These are phyloP conservation scores for Gasteruption jaculator DNA, from an alignment of 2,888 invertebrate genomes.

Conservation along the genomic window DNA sequence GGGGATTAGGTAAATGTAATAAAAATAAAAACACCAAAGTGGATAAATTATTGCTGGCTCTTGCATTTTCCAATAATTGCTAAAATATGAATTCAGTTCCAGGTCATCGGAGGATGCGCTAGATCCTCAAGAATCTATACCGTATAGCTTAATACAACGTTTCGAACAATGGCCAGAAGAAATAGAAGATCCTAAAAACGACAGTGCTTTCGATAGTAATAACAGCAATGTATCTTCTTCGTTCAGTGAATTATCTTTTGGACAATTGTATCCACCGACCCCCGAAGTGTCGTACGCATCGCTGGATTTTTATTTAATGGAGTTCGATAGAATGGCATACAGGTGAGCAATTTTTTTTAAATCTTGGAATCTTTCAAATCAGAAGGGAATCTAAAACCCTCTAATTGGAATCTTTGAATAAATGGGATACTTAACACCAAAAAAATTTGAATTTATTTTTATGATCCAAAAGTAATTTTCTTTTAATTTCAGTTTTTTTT, in stretches of 20 bases:
- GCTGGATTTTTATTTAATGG: conserved; percentile 39
- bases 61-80: conserved; percentile 2
- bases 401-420: too few relatives aligned
- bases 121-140: conserved; percentile 31
- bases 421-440: background rate
- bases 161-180: conserved; percentile 37
- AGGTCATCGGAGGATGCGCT: conserved; percentile 37
- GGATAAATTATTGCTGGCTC: conserved; percentile 3
- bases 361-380: too few relatives aligned
- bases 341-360: conserved; percentile 30
- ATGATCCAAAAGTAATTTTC: background rate
- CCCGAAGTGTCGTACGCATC: conserved; percentile 34
- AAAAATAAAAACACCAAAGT: background rate
- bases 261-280: conserved; percentile 34
- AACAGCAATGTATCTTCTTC: conserved; percentile 44
- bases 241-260: conserved; percentile 29
- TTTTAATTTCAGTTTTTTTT: conserved; percentile 1
- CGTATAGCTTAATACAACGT: conserved; percentile 30
- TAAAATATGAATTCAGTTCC: conserved; percentile 28
- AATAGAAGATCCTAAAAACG: conserved; percentile 37
- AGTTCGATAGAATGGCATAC: conserved; percentile 43
- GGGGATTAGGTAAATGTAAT: conserved; percentile 30
- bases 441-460: background rate
- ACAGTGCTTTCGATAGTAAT: conserved; percentile 54
- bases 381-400: too few relatives aligned